These are phyloP conservation scores for Bovichtus diacanthus DNA, from an alignment of 2,797 vertebrate species.

Conservation along the genomic window DNA sequence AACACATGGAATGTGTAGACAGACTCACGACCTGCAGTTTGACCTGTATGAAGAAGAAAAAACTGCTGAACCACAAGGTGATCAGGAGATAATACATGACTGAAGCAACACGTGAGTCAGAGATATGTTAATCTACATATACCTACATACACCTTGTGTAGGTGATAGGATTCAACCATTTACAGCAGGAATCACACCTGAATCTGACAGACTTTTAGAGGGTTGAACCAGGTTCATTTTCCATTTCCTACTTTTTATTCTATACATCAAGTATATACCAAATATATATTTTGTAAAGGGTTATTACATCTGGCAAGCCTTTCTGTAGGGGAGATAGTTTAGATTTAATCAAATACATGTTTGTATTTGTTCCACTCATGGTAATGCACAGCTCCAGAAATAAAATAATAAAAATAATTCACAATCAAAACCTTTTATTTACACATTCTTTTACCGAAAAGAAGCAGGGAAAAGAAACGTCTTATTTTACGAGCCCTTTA, in stretches of 20 bases:
- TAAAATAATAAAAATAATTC: too few relatives aligned
- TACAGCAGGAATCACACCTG: background rate
- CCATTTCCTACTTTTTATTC: background rate
- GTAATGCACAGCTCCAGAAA: too few relatives aligned
- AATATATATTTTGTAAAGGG: background rate
- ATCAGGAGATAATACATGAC: background rate
- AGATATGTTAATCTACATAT: background rate
- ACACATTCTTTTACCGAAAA: too few relatives aligned
- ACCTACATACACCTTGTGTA: background rate
- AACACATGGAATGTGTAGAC: background rate
- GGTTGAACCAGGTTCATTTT: background rate
- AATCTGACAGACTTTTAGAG: background rate
- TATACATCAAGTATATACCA: background rate
- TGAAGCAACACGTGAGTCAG: background rate
- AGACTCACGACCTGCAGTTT: slow-evolving; percentile 1
- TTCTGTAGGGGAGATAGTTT: background rate
- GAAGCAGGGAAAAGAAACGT: too few relatives aligned
- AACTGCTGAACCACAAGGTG: background rate
- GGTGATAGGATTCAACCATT: background rate
- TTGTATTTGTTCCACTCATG: too few relatives aligned
- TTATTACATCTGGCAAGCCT: background rate
- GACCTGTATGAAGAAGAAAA: background rate
- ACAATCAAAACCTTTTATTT: too few relatives aligned
- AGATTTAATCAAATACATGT: too few relatives aligned
- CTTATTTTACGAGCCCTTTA: too few relatives aligned